Evolutionary conservation across 37 sponge, comb jelly and placozoan species (phyloP).

Genomic region (Cliona cf. orientalis): DNA sequence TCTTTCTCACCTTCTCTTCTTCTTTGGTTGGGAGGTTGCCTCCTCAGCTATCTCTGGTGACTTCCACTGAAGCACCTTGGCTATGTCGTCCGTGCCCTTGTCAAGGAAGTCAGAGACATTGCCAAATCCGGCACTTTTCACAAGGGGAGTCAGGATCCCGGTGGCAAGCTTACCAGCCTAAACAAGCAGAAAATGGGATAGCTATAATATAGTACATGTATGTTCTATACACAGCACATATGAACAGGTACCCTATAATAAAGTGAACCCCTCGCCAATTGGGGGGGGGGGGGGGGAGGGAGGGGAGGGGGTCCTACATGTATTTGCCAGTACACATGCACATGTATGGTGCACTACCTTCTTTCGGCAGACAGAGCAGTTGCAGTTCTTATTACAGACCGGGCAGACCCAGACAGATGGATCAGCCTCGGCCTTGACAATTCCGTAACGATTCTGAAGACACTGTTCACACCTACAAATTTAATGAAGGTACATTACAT

Average conservation of each 20-base stretch:
- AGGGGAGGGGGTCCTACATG: background rate
- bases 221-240: background rate
- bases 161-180: constrained; percentile 77
- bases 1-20: constrained; percentile 8
- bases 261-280: background rate
- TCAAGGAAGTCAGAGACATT: constrained; percentile 69
- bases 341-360: constrained; percentile 20
- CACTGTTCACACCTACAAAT: constrained; percentile 66
- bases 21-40: too few relatives aligned
- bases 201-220: background rate
- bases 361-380: constrained; percentile 71
- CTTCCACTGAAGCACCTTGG: constrained; percentile 60
- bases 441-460: constrained; percentile 63
- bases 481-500: too few relatives aligned
- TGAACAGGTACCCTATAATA: background rate
- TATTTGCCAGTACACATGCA: background rate
- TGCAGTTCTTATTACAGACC: constrained; percentile 57
- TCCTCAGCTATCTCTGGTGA: constrained; percentile 10
- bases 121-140: constrained; percentile 62
- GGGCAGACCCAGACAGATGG: constrained; percentile 51
- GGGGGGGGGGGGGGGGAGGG: background rate
- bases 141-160: constrained; percentile 73
- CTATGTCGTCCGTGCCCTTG: constrained; percentile 57
- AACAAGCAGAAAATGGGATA: background rate
- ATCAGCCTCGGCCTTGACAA: constrained; percentile 12